Percentiles rank a stretch among this genome's conserved stretches.
phyloP scores from a whole-genome alignment of 2,113 vertebrate species.

The Nothoprocta perdicaria region DNA sequence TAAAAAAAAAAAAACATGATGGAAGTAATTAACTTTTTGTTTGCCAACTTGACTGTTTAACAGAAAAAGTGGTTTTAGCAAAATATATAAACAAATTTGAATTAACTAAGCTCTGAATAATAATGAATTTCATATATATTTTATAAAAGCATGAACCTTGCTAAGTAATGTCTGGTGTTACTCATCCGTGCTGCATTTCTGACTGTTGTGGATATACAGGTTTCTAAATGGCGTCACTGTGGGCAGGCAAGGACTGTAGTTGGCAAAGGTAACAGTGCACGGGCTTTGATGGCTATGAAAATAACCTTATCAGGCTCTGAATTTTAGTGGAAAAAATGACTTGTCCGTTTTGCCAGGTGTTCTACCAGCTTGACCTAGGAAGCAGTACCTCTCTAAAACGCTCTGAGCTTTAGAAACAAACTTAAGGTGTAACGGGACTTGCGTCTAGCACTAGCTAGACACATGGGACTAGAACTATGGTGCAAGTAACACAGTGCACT shows the following conservation, averaged over 20 bases:
- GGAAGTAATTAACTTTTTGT: neutral
- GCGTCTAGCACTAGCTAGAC: too few relatives aligned
- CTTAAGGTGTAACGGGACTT: neutral
- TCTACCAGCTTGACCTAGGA: neutral
- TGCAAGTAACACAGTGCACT: too few relatives aligned
- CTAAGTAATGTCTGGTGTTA: neutral
- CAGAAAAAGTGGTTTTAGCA: neutral
- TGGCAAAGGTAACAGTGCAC: neutral
- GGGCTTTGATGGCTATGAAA: neutral
- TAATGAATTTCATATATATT: neutral
- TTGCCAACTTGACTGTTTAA: neutral
- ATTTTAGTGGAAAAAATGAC: too few relatives aligned
- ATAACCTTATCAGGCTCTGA: neutral
- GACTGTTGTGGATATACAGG: neutral
- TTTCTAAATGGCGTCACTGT: neutral
- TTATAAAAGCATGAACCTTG: neutral
- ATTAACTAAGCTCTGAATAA: neutral
- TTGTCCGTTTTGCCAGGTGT: too few relatives aligned
- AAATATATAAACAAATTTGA: neutral
- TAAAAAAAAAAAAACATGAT: neutral
- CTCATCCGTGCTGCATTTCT: neutral
- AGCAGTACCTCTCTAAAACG: neutral
- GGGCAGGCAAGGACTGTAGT: neutral
- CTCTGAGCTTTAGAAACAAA: neutral
- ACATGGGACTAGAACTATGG: too few relatives aligned